phyloP scores from a whole-genome alignment of 1,140 invertebrate genomes.

The Megalopta genalis region DNA sequence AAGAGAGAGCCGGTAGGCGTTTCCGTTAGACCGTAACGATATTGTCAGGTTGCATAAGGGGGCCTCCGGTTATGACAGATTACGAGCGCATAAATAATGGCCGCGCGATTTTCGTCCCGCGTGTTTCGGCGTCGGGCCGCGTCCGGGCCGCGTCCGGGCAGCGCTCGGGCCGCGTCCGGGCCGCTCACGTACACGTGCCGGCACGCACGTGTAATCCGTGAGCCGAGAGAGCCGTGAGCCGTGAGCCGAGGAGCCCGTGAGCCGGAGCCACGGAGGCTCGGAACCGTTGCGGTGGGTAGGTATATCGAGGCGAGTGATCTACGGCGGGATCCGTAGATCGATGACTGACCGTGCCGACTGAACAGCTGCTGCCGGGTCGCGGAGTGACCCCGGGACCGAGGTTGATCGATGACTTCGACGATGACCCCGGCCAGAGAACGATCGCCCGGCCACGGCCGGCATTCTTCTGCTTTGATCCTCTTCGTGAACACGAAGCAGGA shows the following conservation, averaged over 20 bases:
- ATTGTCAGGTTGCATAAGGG: slow-evolving; percentile 67
- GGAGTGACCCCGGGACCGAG: slow-evolving; percentile 68
- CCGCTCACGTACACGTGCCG: background rate
- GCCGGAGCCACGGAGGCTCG: slow-evolving; percentile 1
- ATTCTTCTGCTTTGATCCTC: slow-evolving; percentile 61
- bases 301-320: slow-evolving; percentile 71
- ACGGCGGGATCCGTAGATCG: slow-evolving; percentile 73
- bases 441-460: slow-evolving; percentile 49
- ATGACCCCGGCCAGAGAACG: slow-evolving; percentile 69
- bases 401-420: slow-evolving; percentile 75
- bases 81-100: slow-evolving; percentile 66
- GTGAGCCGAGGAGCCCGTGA: too few relatives aligned
- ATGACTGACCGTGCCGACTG: slow-evolving; percentile 71
- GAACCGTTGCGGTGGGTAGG: slow-evolving; percentile 40
- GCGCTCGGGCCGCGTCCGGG: background rate
- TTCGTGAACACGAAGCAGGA: slow-evolving; percentile 49
- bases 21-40: slow-evolving; percentile 65
- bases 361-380: slow-evolving; percentile 74
- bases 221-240: too few relatives aligned
- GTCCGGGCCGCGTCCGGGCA: background rate
- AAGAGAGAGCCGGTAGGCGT: slow-evolving; percentile 45
- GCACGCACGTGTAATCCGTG: background rate
- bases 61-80: slow-evolving; percentile 65
- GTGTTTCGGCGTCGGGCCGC: background rate
- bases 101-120: slow-evolving; percentile 56